Evolutionary conservation across 2,113 vertebrate genomes (phyloP), one percentile per base, ranked within the genome.

Genomic region (Ariopsis seemanni): DNA sequence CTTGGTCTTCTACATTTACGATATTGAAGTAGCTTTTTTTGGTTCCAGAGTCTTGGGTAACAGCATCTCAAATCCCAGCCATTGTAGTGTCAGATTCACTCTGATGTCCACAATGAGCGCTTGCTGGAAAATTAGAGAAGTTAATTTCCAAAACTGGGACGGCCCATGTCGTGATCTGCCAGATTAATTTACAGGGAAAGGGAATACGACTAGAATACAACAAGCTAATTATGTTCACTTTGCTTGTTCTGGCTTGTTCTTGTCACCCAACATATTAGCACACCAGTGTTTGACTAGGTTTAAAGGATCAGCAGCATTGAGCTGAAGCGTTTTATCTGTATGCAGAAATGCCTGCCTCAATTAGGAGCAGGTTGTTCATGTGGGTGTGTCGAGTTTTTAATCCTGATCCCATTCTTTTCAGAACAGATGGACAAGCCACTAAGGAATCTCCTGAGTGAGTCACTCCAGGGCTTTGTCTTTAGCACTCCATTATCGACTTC

Each of bases 361-460:
- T 83, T 42, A 84, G 20, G 15, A 55, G 11, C 63, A 30, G 6
- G 71, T 57, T 17, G 72, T 85, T 82, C 74, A 79, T n/a, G 34
- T 69, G 85, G 78, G 67, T 52, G 48, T 48, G 17, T 72, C 42
- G 82, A 90, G 62, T 85, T 79, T 91, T 87, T 92, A 93, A 94
- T 94, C 91, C 91, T 88, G 86, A 91, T 89, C 90, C 90, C 50
- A 78, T 91, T 89, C 91, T 90, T 89, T 90, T 75, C 86, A 63
- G 90, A 91, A 90, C 94, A 94, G 94, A 94, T 95, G 93, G 94
- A 58, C 88, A 85, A 90, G 69, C 90, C 91, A 88, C 92, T 90
- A 89, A 86, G 91, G 92, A 94, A 93, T 93, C 93, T 92, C 90
- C 89, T 81, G 7, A 52, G 91, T 89, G 92, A 93, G 91, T 93